A percentile compares a stretch with the other conserved stretches of the same genome.
These are phyloP conservation scores for Sipha flava DNA, from an alignment of 1,140 invertebrate genomes.

Conservation along the genomic window DNA sequence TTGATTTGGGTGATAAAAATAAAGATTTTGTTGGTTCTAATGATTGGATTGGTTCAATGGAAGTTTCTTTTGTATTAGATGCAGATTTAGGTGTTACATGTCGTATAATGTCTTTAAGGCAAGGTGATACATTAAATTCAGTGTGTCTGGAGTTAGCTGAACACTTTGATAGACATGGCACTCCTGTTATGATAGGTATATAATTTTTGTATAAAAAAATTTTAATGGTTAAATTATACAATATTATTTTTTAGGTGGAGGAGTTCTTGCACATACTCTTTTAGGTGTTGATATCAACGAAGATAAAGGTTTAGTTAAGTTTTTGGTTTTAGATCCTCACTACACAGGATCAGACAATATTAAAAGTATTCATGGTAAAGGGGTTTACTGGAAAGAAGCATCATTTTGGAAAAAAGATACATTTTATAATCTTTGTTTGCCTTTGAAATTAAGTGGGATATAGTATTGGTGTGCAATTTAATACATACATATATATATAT, in stretches of 20 bases:
- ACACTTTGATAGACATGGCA: constrained; percentile 89
- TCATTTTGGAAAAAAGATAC: constrained; percentile 87
- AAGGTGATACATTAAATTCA: constrained; percentile 71
- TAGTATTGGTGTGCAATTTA: too few species aligned
- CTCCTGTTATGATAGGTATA: constrained; percentile 95
- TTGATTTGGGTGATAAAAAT: constrained; percentile 90
- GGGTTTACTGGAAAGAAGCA: constrained; percentile 84
- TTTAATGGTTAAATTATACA: background rate
- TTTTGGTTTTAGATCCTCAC: constrained; percentile 95
- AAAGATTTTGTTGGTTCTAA: constrained; percentile 76
- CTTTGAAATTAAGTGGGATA: constrained; percentile 54
- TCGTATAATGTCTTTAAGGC: constrained; percentile 74
- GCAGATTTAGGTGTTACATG: constrained; percentile 67
- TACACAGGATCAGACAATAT: constrained; percentile 80
- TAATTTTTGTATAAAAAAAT: background rate
- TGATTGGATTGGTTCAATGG: constrained; percentile 97
- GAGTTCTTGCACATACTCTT: constrained; percentile 95
- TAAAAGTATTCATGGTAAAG: constrained; percentile 61
- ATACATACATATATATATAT: too few species aligned
- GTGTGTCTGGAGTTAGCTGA: constrained; percentile 70
- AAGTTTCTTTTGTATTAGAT: constrained; percentile 88
- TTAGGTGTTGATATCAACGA: constrained; percentile 84
- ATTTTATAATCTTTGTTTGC: constrained; percentile 93
- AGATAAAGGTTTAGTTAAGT: constrained; percentile 65
- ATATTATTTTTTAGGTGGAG: constrained; percentile 63